A percentile compares a stretch with the other conserved stretches of the same genome.
Evolutionary conservation across 2,113 vertebrate species (phyloP).

Genomic region (Phylloscopus trochiloides): DNA sequence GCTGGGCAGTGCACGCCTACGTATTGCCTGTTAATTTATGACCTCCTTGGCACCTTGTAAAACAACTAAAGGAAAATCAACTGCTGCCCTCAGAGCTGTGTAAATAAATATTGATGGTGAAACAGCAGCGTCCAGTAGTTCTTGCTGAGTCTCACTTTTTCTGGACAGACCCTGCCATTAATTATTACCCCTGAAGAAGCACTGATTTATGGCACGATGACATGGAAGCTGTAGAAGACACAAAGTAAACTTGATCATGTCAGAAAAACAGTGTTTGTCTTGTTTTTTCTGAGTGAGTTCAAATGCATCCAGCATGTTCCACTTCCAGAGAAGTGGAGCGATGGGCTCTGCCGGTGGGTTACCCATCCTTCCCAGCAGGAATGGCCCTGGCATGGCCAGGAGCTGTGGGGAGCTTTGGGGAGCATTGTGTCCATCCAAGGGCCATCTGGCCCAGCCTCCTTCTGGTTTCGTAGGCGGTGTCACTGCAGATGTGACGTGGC

Average conservation of each 20-base stretch:
- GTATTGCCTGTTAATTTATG: neutral
- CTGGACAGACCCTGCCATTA: neutral
- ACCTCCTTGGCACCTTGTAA: neutral
- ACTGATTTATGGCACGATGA: neutral
- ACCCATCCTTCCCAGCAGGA: accelerated
- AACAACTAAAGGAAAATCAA: neutral
- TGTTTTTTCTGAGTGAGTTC: neutral
- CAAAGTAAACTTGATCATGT: neutral
- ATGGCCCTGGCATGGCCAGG: accelerated
- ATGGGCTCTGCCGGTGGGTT: neutral
- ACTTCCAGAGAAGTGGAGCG: neutral
- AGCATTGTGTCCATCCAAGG: neutral
- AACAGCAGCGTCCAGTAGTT: neutral
- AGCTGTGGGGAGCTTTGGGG: neutral
- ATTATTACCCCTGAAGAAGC: neutral
- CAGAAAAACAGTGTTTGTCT: neutral
- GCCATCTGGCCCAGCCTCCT: accelerated
- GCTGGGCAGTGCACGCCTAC: neutral
- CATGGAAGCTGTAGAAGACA: neutral
- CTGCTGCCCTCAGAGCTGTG: neutral
- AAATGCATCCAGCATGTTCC: neutral
- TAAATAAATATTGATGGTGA: neutral
- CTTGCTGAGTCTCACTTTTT: neutral
- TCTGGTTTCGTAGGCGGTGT: accelerated
- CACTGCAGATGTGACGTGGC: accelerated